Evolutionary conservation across 2,888 invertebrate species (phyloP).

Genomic region (Microplitis deprimator): DNA sequence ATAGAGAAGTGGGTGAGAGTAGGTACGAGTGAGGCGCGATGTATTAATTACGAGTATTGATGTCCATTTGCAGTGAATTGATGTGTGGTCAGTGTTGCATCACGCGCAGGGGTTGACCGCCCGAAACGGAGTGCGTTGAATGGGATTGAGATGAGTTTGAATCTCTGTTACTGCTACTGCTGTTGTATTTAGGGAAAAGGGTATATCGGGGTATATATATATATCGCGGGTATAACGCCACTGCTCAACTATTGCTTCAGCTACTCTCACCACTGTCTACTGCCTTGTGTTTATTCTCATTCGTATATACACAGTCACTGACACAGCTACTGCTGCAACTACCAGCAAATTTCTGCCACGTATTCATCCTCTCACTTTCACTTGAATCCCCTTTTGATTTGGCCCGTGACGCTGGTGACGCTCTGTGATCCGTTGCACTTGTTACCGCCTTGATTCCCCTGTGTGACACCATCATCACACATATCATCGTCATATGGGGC

Average conservation of each 20-base stretch:
- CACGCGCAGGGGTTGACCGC: constrained; percentile 69
- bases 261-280: not conserved
- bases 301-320: constrained; percentile 22
- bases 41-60: constrained; percentile 72
- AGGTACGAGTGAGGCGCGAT: constrained; percentile 66
- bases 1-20: constrained; percentile 48
- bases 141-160: constrained; percentile 57
- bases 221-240: constrained; percentile 6
- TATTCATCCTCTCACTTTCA: constrained; percentile 47
- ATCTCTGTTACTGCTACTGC: not conserved
- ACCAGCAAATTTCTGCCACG: constrained; percentile 44
- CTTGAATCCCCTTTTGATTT: constrained; percentile 35
- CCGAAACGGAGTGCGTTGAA: constrained; percentile 63
- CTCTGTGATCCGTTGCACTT: constrained; percentile 1
- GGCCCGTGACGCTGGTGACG: constrained; percentile 14
- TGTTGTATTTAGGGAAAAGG: constrained; percentile 13
- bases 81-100: constrained; percentile 72
- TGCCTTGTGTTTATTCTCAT: constrained; percentile 9
- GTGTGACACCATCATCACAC: not conserved
- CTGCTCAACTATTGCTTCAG: not conserved
- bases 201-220: constrained; percentile 18
- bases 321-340: constrained; percentile 7
- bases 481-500: not conserved
- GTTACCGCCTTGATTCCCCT: not conserved
- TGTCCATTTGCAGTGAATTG: constrained; percentile 72